Conservation (phyloP, 2,888 invertebrate species). For the Harpagoxenus sublaevis region DNA sequence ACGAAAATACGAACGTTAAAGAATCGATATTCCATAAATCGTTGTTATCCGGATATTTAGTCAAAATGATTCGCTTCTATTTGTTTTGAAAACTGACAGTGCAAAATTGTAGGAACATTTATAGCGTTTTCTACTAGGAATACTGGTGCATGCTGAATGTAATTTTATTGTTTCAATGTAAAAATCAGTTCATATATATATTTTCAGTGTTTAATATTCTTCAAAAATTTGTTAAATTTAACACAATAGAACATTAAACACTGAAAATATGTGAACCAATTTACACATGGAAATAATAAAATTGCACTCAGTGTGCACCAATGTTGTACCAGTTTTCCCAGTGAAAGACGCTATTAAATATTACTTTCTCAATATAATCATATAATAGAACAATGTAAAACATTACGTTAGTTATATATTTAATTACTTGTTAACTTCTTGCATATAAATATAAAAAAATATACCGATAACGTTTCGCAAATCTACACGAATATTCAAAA, state of each 20-base stretch:
- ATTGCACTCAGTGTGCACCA: too few relatives aligned
- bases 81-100: not conserved
- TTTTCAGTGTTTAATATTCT: too few relatives aligned
- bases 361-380: not conserved
- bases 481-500: not conserved
- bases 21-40: slow-evolving; percentile 20
- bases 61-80: not conserved
- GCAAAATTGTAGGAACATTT: not conserved
- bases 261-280: too few relatives aligned
- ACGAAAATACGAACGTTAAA: not conserved
- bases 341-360: not conserved
- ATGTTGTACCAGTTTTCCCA: too few relatives aligned
- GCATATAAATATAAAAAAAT: not conserved
- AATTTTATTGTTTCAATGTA: too few relatives aligned
- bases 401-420: not conserved
- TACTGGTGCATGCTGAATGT: too few relatives aligned
- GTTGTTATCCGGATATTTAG: not conserved
- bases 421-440: not conserved
- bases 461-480: not conserved
- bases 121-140: too few relatives aligned
- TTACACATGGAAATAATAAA: too few relatives aligned
- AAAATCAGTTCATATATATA: too few relatives aligned
- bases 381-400: not conserved
- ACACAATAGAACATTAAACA: too few relatives aligned
- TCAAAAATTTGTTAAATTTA: too few relatives aligned